phyloP scores from a whole-genome alignment of 2,113 vertebrate species.

The Brevimyrus niger region DNA sequence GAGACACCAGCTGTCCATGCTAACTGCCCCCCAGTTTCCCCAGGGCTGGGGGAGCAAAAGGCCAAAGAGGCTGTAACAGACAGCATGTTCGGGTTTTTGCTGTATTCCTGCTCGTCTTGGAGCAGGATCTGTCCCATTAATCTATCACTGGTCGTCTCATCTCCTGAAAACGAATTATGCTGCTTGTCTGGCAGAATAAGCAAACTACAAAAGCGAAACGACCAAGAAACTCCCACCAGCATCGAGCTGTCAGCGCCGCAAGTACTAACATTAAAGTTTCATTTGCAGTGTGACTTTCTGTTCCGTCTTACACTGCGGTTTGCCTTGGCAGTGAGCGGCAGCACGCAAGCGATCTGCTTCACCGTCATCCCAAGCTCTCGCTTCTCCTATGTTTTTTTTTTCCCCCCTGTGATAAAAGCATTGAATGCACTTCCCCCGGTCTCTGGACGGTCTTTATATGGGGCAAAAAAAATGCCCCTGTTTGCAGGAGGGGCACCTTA shows the following conservation, averaged over 20 bases:
- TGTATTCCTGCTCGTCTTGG: neutral
- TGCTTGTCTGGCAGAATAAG: neutral
- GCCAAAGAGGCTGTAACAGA: neutral
- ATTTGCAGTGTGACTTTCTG: neutral
- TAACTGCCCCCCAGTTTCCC: neutral
- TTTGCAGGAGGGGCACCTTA: neutral
- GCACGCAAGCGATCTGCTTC: neutral
- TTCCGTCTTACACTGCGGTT: neutral
- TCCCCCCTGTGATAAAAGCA: neutral
- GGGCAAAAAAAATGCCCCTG: neutral
- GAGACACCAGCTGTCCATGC: neutral
- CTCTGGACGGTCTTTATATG: neutral
- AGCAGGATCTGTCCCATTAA: neutral
- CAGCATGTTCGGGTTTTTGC: neutral
- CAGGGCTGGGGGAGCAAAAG: neutral
- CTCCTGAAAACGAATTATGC: neutral
- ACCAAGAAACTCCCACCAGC: neutral
- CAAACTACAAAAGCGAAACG: neutral
- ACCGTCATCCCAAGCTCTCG: neutral
- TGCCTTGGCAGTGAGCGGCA: neutral
- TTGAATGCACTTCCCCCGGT: too few relatives aligned
- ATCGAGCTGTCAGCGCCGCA: neutral
- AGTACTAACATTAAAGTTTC: neutral
- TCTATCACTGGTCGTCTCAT: neutral
- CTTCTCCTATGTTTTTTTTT: neutral